Conservation (phyloP, 1,140 invertebrate species). For the Brachionus manjavacas region DNA sequence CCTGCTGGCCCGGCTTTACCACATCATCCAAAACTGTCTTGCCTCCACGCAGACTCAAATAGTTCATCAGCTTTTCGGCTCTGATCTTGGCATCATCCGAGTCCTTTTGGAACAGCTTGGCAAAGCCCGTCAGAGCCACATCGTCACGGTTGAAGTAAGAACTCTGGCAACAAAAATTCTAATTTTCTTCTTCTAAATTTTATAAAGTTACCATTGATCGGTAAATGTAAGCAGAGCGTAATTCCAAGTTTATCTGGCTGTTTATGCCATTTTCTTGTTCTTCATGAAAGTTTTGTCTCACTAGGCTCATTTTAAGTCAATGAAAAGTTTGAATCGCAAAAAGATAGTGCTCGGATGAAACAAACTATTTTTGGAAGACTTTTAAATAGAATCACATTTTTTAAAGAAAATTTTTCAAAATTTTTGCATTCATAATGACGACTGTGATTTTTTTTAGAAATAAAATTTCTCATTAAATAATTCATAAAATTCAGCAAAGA, state of each 20-base stretch:
- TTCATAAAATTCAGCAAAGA: not conserved
- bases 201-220: constrained; percentile 69
- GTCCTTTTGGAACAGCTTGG: constrained; percentile 68
- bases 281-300: constrained; percentile 69
- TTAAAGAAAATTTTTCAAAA: not conserved
- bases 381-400: not conserved
- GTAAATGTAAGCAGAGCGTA: constrained; percentile 77
- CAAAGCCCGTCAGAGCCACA: constrained; percentile 68
- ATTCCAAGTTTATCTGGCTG: constrained; percentile 80
- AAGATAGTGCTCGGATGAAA: not conserved
- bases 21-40: constrained; percentile 61
- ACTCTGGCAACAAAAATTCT: constrained; percentile 59
- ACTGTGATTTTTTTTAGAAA: not conserved
- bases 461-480: not conserved
- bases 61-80: constrained; percentile 69
- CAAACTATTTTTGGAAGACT: not conserved
- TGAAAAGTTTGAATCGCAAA: not conserved
- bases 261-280: constrained; percentile 74
- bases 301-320: constrained; percentile 35
- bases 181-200: constrained; percentile 19
- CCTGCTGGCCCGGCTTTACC: constrained; percentile 61
- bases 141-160: constrained; percentile 75
- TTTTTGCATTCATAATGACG: not conserved
- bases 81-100: constrained; percentile 73
- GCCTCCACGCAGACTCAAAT: constrained; percentile 76